Base-by-base conservation (phyloP, 2,888 invertebrate genomes). In the Siphlonurus alternatus region DNA sequence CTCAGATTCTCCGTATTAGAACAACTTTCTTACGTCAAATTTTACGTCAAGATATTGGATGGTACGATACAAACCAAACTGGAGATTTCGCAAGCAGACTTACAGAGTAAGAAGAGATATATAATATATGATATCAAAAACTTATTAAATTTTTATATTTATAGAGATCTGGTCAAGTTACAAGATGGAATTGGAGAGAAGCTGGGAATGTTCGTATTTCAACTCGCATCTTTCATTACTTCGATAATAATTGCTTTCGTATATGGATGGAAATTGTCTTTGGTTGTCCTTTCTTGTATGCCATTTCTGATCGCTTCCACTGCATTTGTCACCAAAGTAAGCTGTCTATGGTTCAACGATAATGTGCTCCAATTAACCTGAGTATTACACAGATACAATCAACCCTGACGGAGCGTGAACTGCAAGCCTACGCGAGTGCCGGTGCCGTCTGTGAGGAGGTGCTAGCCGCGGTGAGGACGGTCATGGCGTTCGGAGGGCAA, bases 131-230 rank as follows among this genome's bases (percentile, higher is more conserved):
- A n/a, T n/a, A n/a, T n/a, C n/a, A n/a, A n/a, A n/a, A n/a, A n/a
- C n/a, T n/a, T n/a, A n/a, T n/a, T n/a, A n/a, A n/a, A n/a, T n/a
- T n/a, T n/a, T n/a, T n/a, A n/a, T n/a, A n/a, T n/a, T n/a, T n/a
- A 2, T 73, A 88, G 89, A 71, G 87, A 88, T 74, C 76, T 89
- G 65, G 85, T 86, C 68, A 87, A 87, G 74, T 83, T 89, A 70
- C 86, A 89, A 70, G 89, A 89, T 70, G 92, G 91, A 2, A 88
- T 91, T 23, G 89, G 88, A 0, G 91, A 91, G 74, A 92, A 93
- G 75, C 79, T 91, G 15, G 84, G 86, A 0, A 84, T 88, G 71
- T 82, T 89, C 68, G 76, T 85, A 0, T 89, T 87, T 72, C 79
- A 88, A 67, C 78, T 87, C 68, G 83, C 85, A 73, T 86, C 87